Evolutionary conservation across 2,797 vertebrate genomes (phyloP).

Genomic region (Alectoris magna): DNA sequence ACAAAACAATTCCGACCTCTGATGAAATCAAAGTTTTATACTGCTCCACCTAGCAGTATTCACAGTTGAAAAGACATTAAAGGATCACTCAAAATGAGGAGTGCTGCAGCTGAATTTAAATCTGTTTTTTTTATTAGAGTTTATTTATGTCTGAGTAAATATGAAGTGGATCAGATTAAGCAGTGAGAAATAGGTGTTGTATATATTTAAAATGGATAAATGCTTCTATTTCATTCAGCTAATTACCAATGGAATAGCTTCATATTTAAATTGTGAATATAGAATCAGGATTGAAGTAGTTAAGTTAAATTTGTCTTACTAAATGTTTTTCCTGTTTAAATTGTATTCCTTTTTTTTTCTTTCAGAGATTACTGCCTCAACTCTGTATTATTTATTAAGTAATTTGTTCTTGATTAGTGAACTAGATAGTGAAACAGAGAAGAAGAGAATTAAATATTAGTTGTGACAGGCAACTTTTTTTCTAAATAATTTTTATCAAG

Average conservation of each 20-base stretch:
- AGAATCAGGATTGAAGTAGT: neutral
- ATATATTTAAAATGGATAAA: neutral
- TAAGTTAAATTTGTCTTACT: neutral
- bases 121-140: neutral
- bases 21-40: constrained; percentile 13
- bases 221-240: neutral
- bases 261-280: neutral
- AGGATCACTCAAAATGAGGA: neutral
- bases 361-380: neutral
- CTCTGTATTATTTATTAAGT: neutral
- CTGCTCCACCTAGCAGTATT: neutral
- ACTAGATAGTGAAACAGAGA: neutral
- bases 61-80: neutral
- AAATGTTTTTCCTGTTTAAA: neutral
- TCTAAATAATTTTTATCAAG: neutral
- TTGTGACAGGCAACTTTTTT: neutral
- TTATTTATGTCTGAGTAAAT: constrained; percentile 1
- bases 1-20: constrained; percentile 20
- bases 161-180: constrained; percentile 2
- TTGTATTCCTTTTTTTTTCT: neutral
- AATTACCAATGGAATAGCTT: neutral
- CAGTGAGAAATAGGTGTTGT: neutral
- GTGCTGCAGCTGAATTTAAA: neutral
- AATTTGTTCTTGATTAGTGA: neutral
- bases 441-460: neutral